Conservation (phyloP, 2,888 invertebrate genomes). For the Acholoe squamosa region DNA sequence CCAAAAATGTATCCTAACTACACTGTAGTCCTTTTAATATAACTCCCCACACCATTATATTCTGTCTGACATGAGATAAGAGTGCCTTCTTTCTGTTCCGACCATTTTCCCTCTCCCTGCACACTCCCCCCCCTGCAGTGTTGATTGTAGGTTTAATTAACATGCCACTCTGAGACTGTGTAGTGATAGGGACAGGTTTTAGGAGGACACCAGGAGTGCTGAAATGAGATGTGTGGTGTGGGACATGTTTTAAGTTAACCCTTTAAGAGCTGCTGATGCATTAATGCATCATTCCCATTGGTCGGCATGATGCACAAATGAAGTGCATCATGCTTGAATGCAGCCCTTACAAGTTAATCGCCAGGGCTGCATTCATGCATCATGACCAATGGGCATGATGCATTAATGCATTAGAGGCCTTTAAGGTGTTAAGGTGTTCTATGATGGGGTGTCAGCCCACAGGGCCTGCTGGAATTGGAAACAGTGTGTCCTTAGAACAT, state of each 20-base stretch:
- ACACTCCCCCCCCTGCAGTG: background rate
- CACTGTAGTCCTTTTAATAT: background rate
- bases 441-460: no score
- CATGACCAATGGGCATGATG: no score
- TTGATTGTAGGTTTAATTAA: constrained; percentile 52
- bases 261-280: no score
- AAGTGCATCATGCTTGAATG: background rate
- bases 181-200: constrained; percentile 20
- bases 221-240: constrained; percentile 30
- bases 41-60: background rate
- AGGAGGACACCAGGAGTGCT: constrained; percentile 37
- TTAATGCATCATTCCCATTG: no score
- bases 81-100: no score
- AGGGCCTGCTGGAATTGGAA: no score
- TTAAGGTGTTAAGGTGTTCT: no score
- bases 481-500: no score
- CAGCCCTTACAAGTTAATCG: background rate
- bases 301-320: background rate
- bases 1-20: background rate
- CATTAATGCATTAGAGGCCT: no score
- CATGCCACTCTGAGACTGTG: background rate
- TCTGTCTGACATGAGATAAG: constrained; percentile 28
- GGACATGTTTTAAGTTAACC: background rate
- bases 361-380: no score
- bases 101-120: background rate